Evolutionary conservation across 2,888 invertebrate species (phyloP).

Genomic region (Temnothorax unifasciatus): DNA sequence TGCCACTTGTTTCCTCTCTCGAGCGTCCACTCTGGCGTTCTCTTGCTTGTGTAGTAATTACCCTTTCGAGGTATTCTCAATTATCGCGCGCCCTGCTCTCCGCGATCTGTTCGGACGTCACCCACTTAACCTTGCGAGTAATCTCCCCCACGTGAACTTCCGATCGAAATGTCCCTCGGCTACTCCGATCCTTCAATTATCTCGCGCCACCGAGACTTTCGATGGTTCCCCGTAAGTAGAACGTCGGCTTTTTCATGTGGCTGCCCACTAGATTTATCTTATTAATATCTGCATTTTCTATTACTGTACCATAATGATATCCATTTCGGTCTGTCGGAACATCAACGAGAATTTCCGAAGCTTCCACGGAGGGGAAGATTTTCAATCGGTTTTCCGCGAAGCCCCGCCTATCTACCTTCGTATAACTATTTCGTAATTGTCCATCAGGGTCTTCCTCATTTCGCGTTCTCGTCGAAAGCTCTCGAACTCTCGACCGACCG

Average conservation of each 20-base stretch:
- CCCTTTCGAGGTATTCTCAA: slow-evolving; percentile 45
- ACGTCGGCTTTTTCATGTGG: background rate
- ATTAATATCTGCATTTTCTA: slow-evolving; percentile 2
- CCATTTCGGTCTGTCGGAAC: background rate
- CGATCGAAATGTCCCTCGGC: background rate
- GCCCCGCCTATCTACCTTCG: background rate
- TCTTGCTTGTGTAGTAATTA: slow-evolving; percentile 46
- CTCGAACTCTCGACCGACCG: slow-evolving; percentile 38
- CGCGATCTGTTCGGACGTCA: slow-evolving; percentile 20
- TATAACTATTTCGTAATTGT: slow-evolving; percentile 25
- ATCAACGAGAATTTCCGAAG: background rate
- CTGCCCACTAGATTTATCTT: background rate
- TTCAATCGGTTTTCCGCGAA: background rate
- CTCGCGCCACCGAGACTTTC: background rate
- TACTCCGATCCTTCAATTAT: slow-evolving; percentile 21
- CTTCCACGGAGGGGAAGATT: background rate
- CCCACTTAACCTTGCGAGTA: slow-evolving; percentile 38
- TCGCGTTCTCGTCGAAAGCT: slow-evolving; percentile 31
- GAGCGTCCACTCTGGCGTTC: slow-evolving; percentile 36
- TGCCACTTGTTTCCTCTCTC: slow-evolving; percentile 34
- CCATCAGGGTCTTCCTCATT: slow-evolving; percentile 13
- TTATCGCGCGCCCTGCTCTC: slow-evolving; percentile 23
- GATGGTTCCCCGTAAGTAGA: background rate
- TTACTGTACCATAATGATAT: background rate
- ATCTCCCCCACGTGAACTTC: slow-evolving; percentile 6